Percentiles rank a stretch among this genome's conserved stretches.
Conservation (phyloP, 2,113 vertebrate species). For the Tachysurus fulvidraco region DNA sequence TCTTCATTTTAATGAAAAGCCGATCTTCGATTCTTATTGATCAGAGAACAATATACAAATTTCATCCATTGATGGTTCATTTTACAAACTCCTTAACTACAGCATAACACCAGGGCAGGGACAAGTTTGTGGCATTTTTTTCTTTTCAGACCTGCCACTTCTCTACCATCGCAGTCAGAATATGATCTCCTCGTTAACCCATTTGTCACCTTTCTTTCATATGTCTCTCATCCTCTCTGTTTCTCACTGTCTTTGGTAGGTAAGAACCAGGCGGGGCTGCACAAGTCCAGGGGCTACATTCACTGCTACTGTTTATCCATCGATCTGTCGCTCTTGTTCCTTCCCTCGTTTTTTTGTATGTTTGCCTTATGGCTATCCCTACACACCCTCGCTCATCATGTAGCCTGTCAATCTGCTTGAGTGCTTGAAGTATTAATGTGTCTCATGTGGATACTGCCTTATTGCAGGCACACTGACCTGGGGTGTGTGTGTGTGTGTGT, state of each 20-base stretch:
- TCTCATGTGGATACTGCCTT: constrained; percentile 34
- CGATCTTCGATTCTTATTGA: background rate
- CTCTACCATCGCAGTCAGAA: background rate
- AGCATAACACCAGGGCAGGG: background rate
- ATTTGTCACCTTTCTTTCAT: constrained; percentile 41
- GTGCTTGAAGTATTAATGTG: constrained; percentile 33
- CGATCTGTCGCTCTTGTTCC: constrained; percentile 23
- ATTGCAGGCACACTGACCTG: background rate
- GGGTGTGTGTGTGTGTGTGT: background rate
- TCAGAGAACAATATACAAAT: background rate
- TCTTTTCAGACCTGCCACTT: background rate
- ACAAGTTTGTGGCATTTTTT: background rate
- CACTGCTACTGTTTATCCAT: constrained; percentile 14
- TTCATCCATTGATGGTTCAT: background rate
- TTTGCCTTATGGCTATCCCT: constrained; percentile 44
- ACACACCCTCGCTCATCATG: constrained; percentile 40
- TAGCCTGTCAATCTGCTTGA: constrained; percentile 51
- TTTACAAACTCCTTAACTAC: background rate
- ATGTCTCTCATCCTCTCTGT: constrained; percentile 13
- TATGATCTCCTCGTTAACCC: background rate
- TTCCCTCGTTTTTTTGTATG: constrained; percentile 26
- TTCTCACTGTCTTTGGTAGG: constrained; percentile 22
- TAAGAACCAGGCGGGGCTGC: background rate
- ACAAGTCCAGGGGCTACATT: constrained; percentile 33
- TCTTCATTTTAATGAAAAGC: background rate